Percentiles rank a stretch among this genome's conserved stretches.
phyloP scores from a whole-genome alignment of 2,888 invertebrate species.

The Campopleginae sp. region DNA sequence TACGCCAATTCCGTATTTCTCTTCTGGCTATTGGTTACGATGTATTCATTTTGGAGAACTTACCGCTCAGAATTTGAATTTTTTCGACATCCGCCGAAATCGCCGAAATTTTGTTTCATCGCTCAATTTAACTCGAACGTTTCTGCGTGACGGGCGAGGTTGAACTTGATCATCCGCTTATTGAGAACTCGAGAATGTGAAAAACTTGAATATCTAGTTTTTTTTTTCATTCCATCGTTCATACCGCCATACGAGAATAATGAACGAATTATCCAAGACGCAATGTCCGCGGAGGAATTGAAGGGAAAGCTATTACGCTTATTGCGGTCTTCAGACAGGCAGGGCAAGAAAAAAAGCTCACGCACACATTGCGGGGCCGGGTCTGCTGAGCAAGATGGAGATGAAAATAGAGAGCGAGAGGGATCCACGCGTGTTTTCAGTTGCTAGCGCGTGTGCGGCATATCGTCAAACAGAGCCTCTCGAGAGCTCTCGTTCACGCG shows the following conservation, averaged over 20 bases:
- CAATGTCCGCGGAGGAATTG: conserved; percentile 1
- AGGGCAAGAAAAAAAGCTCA: neutral
- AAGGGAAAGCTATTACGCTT: neutral
- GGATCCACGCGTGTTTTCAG: conserved; percentile 14
- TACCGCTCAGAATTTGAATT: no score
- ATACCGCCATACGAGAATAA: neutral
- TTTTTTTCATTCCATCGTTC: neutral
- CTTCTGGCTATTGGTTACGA: no score
- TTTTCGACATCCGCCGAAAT: no score
- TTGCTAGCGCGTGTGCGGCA: neutral
- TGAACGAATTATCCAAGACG: neutral
- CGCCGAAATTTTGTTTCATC: no score
- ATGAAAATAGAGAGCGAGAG: neutral
- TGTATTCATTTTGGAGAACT: no score
- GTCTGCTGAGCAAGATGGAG: neutral
- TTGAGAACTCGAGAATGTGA: neutral
- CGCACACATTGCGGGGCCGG: no score
- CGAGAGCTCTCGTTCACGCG: conserved; percentile 30
- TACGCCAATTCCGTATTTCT: no score
- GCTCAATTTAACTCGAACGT: no score
- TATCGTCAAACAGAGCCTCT: conserved; percentile 22
- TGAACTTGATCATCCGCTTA: no score
- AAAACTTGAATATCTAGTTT: neutral
- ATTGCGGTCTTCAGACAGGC: conserved; percentile 12
- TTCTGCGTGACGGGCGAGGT: no score